Percentiles rank a stretch among this genome's conserved stretches.
phyloP scores from a whole-genome alignment of 2,888 invertebrate genomes.

The Calephelis perditalis region DNA sequence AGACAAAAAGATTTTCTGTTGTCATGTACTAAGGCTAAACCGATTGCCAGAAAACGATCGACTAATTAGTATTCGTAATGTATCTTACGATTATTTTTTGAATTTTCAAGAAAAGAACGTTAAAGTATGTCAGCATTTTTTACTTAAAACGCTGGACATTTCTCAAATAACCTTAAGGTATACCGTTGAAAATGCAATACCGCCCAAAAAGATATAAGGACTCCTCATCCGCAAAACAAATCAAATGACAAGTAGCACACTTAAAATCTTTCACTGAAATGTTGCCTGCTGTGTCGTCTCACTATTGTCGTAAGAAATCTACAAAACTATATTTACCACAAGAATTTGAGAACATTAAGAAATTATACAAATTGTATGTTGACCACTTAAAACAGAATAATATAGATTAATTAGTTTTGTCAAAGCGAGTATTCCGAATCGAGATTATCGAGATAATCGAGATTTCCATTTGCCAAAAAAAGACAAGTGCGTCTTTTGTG shows the following conservation, averaged over 20 bases:
- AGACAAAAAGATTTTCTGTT: slow-evolving; percentile 2
- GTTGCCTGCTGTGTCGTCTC: background rate
- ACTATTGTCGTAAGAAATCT: no score
- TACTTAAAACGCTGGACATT: slow-evolving; percentile 14
- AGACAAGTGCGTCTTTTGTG: no score
- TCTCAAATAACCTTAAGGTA: slow-evolving; percentile 9
- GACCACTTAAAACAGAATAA: background rate
- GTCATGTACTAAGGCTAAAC: slow-evolving; percentile 11
- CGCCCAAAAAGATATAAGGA: background rate
- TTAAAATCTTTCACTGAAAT: background rate
- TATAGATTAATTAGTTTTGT: background rate
- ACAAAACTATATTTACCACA: no score
- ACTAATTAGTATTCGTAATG: slow-evolving; percentile 9
- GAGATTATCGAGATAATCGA: no score
- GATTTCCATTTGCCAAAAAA: no score
- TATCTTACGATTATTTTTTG: background rate
- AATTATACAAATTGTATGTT: no score
- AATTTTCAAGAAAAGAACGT: no score
- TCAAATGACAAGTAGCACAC: background rate
- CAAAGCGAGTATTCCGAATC: no score
- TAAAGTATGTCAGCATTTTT: background rate
- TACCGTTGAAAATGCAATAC: background rate
- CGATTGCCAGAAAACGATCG: slow-evolving; percentile 13
- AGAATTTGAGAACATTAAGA: no score
- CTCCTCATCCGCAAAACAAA: no score